These are phyloP conservation scores for Himalopsyche japonica DNA, from an alignment of 2,888 invertebrate genomes.

Conservation along the genomic window DNA sequence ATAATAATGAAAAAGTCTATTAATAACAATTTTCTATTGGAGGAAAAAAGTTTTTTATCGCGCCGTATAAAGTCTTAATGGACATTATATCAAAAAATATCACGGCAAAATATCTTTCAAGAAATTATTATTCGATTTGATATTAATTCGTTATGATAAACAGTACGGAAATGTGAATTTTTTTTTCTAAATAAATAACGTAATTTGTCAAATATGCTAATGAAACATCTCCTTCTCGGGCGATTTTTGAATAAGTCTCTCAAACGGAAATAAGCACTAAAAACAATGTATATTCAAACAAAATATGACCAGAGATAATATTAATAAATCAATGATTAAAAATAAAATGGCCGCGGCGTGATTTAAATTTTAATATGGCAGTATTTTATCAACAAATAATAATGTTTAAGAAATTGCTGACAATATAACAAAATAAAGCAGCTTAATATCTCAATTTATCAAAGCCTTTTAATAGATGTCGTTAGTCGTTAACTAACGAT, in stretches of 20 bases:
- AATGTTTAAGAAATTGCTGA: too few species aligned
- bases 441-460: background rate
- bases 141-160: background rate
- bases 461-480: background rate
- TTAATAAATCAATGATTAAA: background rate
- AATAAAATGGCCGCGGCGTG: background rate
- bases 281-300: background rate
- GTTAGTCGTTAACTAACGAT: background rate
- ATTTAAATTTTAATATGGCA: background rate
- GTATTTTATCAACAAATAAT: background rate
- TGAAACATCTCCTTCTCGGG: background rate
- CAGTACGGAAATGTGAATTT: background rate
- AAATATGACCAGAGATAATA: background rate
- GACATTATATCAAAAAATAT: background rate
- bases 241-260: background rate
- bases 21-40: background rate
- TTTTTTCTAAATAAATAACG: background rate
- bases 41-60: background rate
- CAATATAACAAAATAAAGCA: too few species aligned
- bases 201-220: background rate
- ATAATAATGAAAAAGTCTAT: background rate
- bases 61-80: background rate
- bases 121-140: background rate
- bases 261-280: background rate
- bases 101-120: background rate